These are phyloP conservation scores for Quadriops clusia DNA, from an alignment of 2,888 invertebrate genomes.

Conservation along the genomic window DNA sequence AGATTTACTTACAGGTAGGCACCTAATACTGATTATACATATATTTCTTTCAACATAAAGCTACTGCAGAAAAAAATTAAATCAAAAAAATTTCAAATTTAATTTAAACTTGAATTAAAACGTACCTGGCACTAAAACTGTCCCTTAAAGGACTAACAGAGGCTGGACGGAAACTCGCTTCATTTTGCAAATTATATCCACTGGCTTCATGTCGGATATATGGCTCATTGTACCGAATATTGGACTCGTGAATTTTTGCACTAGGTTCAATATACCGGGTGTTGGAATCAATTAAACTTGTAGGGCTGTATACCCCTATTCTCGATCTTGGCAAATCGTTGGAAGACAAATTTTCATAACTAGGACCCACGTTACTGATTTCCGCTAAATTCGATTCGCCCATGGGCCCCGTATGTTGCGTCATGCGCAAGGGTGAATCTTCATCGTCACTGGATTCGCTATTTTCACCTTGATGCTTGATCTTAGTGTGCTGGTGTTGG, in stretches of 20 bases:
- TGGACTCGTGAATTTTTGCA: conserved; percentile 8
- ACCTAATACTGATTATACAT: no score
- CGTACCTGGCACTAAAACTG: no score
- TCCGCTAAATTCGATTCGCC: conserved; percentile 42
- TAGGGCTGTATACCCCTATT: conserved; percentile 42
- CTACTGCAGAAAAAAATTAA: no score
- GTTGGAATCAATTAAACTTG: conserved; percentile 28
- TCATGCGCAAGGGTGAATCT: conserved; percentile 27
- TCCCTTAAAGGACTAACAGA: no score
- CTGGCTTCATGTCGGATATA: no score
- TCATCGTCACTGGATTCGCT: conserved; percentile 35
- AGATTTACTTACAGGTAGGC: no score
- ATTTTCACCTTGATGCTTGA: conserved; percentile 26
- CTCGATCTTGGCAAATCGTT: conserved; percentile 33
- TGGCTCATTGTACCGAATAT: conserved; percentile 3
- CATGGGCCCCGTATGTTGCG: conserved; percentile 42
- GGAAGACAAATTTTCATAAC: conserved; percentile 42
- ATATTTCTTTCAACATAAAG: no score
- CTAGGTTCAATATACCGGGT: conserved; percentile 29
- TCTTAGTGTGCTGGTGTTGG: conserved; percentile 37
- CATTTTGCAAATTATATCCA: no score
- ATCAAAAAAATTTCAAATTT: no score
- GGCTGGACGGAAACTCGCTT: no score
- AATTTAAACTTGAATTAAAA: no score
- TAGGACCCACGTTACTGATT: conserved; percentile 32